phyloP scores from a whole-genome alignment of 1,140 invertebrate species.

The Colletes latitarsis region DNA sequence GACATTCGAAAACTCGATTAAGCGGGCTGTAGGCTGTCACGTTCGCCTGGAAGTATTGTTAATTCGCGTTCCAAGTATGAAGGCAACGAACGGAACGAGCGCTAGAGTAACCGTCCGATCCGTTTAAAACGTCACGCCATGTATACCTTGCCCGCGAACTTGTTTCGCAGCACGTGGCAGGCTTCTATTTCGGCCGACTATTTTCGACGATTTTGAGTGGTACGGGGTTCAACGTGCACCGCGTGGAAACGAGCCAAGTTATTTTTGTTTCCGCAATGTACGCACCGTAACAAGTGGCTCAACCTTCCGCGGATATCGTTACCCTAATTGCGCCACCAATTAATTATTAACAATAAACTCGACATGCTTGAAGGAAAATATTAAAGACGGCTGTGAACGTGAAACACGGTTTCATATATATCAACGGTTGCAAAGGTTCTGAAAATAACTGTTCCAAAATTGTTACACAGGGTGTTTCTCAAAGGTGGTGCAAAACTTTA shows the following conservation, averaged over 20 bases:
- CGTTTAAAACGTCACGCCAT: neutral
- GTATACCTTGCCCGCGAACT: neutral
- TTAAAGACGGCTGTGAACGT: neutral
- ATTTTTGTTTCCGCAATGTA: slow-evolving; percentile 24
- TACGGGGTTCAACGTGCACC: slow-evolving; percentile 1
- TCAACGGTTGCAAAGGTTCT: neutral
- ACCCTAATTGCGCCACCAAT: slow-evolving; percentile 17
- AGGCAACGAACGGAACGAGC: neutral
- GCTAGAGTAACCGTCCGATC: neutral
- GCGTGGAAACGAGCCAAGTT: slow-evolving; percentile 28
- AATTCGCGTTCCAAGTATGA: slow-evolving; percentile 5
- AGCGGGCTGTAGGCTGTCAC: neutral
- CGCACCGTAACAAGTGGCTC: neutral
- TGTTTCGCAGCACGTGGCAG: slow-evolving; percentile 32
- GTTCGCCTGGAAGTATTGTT: slow-evolving; percentile 15
- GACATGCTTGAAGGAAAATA: neutral
- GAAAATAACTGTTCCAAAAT: too few relatives aligned
- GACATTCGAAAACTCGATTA: slow-evolving; percentile 16
- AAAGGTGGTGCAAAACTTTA: too few relatives aligned
- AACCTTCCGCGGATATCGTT: neutral
- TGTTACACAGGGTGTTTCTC: too few relatives aligned
- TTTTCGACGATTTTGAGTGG: slow-evolving; percentile 8
- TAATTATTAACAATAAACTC: slow-evolving; percentile 23
- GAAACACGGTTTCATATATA: neutral
- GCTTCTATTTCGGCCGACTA: slow-evolving; percentile 11